These are phyloP conservation scores for Ammodytes dubius DNA, from an alignment of 2,113 vertebrate genomes.

Conservation along the genomic window DNA sequence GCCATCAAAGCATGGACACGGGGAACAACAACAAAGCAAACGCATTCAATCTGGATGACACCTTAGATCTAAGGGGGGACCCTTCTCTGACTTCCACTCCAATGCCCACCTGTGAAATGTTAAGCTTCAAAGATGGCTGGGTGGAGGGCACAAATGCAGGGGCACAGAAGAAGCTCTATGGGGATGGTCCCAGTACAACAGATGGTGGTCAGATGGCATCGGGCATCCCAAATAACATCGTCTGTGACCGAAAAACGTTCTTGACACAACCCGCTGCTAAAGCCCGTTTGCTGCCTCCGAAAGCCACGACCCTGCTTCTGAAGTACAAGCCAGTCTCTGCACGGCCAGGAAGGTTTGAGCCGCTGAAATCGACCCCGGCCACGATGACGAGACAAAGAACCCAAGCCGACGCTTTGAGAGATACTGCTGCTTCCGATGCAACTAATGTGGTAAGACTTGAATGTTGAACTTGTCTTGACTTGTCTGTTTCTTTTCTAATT, in stretches of 20 bases:
- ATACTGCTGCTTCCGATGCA: constrained; percentile 12
- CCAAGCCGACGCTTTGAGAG: constrained; percentile 37
- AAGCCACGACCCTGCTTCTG: constrained; percentile 29
- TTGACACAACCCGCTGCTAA: constrained; percentile 9
- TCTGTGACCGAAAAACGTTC: constrained; percentile 57
- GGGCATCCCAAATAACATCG: constrained; percentile 43
- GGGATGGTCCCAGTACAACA: constrained; percentile 12
- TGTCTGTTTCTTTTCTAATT: not conserved
- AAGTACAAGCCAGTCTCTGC: constrained; percentile 42
- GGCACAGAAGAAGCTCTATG: constrained; percentile 48
- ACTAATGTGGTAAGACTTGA: constrained; percentile 32
- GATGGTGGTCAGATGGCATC: not conserved
- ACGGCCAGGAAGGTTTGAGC: constrained; percentile 18
- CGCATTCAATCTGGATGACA: constrained; percentile 61
- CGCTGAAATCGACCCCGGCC: not conserved
- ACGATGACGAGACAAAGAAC: constrained; percentile 35
- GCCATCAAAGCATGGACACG: not conserved
- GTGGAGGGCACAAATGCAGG: not conserved
- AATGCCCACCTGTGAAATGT: constrained; percentile 46
- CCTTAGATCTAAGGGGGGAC: constrained; percentile 50
- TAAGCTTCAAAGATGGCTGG: not conserved
- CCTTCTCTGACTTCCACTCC: constrained; percentile 67
- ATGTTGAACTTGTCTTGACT: not conserved
- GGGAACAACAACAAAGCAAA: constrained; percentile 38
- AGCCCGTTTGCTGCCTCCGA: constrained; percentile 21